Percentiles rank a stretch among this genome's conserved stretches.
phyloP scores from a whole-genome alignment of 2,797 vertebrate species.

The Simalia tracyae region DNA sequence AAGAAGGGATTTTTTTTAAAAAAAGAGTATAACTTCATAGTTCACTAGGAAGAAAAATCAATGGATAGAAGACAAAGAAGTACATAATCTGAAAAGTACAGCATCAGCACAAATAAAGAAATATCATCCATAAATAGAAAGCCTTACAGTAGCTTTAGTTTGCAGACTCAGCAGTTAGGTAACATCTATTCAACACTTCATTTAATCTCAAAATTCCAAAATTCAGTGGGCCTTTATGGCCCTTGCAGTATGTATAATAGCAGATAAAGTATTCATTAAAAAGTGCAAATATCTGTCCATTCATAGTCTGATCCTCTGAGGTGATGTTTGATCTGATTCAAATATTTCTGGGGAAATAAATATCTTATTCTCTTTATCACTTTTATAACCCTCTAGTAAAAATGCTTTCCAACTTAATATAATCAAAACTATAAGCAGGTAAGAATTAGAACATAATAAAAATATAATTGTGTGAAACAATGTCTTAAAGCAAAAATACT shows the following conservation, averaged over 20 bases:
- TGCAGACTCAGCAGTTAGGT: constrained; percentile 45
- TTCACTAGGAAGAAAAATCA: constrained; percentile 62
- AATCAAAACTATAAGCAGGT: too few relatives aligned
- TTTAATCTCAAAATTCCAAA: constrained; percentile 3
- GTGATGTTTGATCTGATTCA: neutral
- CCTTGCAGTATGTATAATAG: neutral
- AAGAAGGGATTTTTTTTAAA: constrained; percentile 38
- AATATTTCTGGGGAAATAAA: neutral
- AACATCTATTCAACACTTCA: neutral
- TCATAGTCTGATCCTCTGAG: neutral
- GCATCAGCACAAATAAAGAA: constrained; percentile 53
- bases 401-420: neutral
- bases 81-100: constrained; percentile 37
- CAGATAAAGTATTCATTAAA: constrained; percentile 11
- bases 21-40: constrained; percentile 40
- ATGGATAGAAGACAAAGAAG: constrained; percentile 56
- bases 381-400: neutral
- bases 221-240: neutral
- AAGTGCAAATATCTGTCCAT: neutral
- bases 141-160: neutral
- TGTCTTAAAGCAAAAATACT: too few relatives aligned
- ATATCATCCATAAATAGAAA: constrained; percentile 33
- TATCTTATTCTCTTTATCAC: neutral
- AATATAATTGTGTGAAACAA: too few relatives aligned
- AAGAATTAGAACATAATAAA: too few relatives aligned